A percentile compares a stretch with the other conserved stretches of the same genome.
phyloP scores from a whole-genome alignment of 2,888 invertebrate genomes.

The Ornithoptera priamus region DNA sequence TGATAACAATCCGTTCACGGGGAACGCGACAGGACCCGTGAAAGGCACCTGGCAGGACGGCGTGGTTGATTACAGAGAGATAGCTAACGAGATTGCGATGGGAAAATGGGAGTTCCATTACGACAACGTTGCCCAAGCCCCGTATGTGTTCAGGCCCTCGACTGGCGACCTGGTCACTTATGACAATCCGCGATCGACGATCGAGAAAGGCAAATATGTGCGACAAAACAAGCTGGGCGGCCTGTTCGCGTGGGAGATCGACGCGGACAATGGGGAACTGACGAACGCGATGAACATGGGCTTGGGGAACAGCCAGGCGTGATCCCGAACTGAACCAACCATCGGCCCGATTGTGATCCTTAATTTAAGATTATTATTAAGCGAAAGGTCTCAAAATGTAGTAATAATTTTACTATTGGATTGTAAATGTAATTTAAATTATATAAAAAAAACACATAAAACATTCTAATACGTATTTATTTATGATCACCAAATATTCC shows the following conservation, averaged over 20 bases:
- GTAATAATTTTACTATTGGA: slow-evolving; percentile 37
- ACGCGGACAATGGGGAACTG: slow-evolving; percentile 73
- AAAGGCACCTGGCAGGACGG: slow-evolving; percentile 77
- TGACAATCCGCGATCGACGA: slow-evolving; percentile 69
- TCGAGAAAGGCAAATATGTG: slow-evolving; percentile 73
- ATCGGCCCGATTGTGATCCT: slow-evolving; percentile 39
- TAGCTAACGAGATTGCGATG: slow-evolving; percentile 64
- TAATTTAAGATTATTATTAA: slow-evolving; percentile 40
- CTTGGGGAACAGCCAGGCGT: slow-evolving; percentile 59
- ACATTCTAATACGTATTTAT: neutral
- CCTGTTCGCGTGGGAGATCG: slow-evolving; percentile 73
- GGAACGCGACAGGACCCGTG: slow-evolving; percentile 67
- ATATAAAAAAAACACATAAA: slow-evolving; percentile 17
- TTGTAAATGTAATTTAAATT: slow-evolving; percentile 37
- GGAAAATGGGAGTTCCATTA: slow-evolving; percentile 73
- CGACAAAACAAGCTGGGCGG: slow-evolving; percentile 72
- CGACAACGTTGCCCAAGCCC: slow-evolving; percentile 69
- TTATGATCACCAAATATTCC: neutral
- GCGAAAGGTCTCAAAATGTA: slow-evolving; percentile 48
- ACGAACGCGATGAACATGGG: slow-evolving; percentile 75
- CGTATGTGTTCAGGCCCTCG: slow-evolving; percentile 67
- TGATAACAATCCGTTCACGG: slow-evolving; percentile 68
- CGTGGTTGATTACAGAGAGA: slow-evolving; percentile 72
- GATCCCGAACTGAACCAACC: slow-evolving; percentile 27
- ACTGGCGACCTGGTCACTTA: slow-evolving; percentile 72